A percentile compares a stretch with the other conserved stretches of the same genome.
Conservation (phyloP, 1,140 invertebrate species). For the Caerostris darwini region DNA sequence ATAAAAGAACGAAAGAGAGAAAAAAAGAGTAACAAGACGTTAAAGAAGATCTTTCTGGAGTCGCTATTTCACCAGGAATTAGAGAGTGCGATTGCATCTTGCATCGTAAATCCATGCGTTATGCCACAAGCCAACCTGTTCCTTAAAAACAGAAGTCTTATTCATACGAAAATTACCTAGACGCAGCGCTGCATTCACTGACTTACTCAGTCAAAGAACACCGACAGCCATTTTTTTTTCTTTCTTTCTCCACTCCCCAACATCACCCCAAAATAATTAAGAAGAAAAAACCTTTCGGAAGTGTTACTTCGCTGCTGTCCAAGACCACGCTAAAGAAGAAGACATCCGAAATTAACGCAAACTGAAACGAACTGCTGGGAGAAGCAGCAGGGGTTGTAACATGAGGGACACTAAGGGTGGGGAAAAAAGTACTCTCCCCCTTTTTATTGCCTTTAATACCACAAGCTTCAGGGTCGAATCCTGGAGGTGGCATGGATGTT, state of each 20-base stretch:
- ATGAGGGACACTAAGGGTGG: background rate
- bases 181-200: constrained; percentile 4
- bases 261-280: background rate
- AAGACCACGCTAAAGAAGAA: constrained; percentile 15
- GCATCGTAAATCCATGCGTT: background rate
- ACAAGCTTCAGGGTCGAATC: no score
- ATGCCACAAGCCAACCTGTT: background rate
- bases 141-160: background rate
- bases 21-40: no score
- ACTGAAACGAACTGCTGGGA: constrained; percentile 17
- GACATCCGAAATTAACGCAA: background rate
- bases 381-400: background rate
- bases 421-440: no score
- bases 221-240: background rate
- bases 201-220: constrained; percentile 21
- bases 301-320: background rate
- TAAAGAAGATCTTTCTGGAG: no score
- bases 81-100: background rate
- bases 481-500: no score
- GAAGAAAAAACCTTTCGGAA: background rate
- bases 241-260: background rate
- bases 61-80: background rate
- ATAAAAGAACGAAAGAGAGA: no score
- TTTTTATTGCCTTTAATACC: no score
- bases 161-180: constrained; percentile 14